These are phyloP conservation scores for Leptodactylus fuscus DNA, from an alignment of 2,113 vertebrate genomes.

Conservation along the genomic window DNA sequence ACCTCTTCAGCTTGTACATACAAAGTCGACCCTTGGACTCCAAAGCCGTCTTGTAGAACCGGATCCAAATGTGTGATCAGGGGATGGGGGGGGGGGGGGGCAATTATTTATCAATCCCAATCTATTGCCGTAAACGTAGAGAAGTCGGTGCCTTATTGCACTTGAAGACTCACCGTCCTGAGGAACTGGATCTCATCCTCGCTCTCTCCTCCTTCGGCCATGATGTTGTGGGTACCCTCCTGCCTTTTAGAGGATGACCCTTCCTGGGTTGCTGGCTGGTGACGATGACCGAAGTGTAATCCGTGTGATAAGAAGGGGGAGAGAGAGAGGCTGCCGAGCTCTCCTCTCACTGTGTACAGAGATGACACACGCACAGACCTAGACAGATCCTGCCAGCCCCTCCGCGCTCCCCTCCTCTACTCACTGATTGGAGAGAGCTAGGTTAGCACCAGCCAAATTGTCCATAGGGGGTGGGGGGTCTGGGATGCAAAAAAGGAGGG, in stretches of 20 bases:
- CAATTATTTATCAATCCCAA: background rate
- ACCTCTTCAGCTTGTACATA: conserved; percentile 1
- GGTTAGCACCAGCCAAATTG: conserved; percentile 11
- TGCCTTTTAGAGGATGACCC: conserved; percentile 18
- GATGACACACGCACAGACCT: conserved; percentile 34
- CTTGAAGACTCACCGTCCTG: conserved; percentile 82
- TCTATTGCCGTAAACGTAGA: background rate
- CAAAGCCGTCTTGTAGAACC: background rate
- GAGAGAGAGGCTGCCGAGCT: conserved; percentile 59
- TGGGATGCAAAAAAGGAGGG: background rate
- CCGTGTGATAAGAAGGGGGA: conserved; percentile 36
- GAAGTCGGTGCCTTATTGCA: conserved; percentile 33
- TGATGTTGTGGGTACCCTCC: conserved; percentile 68
- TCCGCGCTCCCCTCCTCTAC: conserved; percentile 27
- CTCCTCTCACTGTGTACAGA: conserved; percentile 54
- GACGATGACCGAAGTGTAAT: conserved; percentile 28
- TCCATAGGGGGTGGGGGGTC: background rate
- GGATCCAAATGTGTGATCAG: background rate
- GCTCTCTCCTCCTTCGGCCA: conserved; percentile 90
- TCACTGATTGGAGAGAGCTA: conserved; percentile 59
- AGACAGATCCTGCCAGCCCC: conserved; percentile 24
- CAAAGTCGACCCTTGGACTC: background rate
- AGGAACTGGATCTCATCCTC: conserved; percentile 94
- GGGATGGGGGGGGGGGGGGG: too few species aligned
- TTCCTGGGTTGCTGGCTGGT: background rate